Percentiles rank a stretch among this genome's conserved stretches.
Conservation (phyloP, 2,888 invertebrate species). For the Rutpela maculata region DNA sequence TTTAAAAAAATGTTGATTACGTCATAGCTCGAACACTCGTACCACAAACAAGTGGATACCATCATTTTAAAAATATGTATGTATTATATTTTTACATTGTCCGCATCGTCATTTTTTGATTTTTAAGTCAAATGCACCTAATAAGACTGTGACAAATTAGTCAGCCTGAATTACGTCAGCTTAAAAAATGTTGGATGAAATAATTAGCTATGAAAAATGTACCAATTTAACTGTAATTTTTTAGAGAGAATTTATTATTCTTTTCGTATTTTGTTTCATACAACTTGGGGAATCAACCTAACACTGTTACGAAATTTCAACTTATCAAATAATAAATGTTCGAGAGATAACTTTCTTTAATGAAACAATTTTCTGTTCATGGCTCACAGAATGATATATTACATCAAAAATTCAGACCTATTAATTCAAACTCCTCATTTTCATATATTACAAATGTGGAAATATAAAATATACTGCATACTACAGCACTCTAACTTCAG, state of each 20-base stretch:
- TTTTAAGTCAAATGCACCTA: background rate
- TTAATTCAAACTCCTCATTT: background rate
- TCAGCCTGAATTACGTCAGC: conserved; percentile 46
- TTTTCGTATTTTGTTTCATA: conserved; percentile 35
- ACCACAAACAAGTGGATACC: too few species aligned
- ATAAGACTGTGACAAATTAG: conserved; percentile 35
- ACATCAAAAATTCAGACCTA: background rate
- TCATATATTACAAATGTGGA: background rate
- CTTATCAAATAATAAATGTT: conserved; percentile 27
- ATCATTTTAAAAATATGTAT: background rate
- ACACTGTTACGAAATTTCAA: conserved; percentile 2
- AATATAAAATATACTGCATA: too few species aligned
- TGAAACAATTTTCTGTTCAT: conserved; percentile 7
- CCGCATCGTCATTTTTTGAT: background rate
- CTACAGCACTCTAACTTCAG: too few species aligned
- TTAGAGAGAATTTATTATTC: conserved; percentile 48
- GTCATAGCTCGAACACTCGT: too few species aligned
- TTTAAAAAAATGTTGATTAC: too few species aligned
- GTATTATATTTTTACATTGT: background rate
- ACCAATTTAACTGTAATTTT: conserved; percentile 52
- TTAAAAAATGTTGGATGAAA: conserved; percentile 51
- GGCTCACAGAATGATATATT: background rate
- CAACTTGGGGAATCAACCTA: conserved; percentile 8
- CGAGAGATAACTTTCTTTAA: conserved; percentile 28
- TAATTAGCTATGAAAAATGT: conserved; percentile 55